Evolutionary conservation across 2,888 invertebrate species (phyloP).

Genomic region (Ecliptopera silaceata): DNA sequence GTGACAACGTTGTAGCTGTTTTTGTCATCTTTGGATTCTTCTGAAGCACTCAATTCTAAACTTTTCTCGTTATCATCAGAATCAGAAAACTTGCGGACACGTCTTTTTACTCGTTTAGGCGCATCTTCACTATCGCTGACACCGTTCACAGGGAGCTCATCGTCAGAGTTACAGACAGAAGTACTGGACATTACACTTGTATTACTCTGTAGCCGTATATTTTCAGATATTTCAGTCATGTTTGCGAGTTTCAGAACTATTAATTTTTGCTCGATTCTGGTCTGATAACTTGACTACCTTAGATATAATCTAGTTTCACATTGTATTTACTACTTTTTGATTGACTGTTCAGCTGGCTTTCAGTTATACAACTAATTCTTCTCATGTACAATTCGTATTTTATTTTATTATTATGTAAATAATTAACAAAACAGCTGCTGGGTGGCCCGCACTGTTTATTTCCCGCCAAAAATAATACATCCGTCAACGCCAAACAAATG

Average conservation of each 20-base stretch:
- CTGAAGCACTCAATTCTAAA: not conserved
- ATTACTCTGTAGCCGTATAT: not conserved
- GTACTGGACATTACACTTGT: conserved; percentile 17
- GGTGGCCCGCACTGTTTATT: too few relatives aligned
- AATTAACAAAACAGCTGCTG: too few relatives aligned
- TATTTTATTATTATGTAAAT: too few relatives aligned
- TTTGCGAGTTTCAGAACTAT: not conserved
- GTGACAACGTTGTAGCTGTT: conserved; percentile 35
- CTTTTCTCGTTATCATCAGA: conserved; percentile 51
- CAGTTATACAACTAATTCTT: too few relatives aligned
- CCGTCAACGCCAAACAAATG: too few relatives aligned
- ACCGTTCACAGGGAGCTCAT: conserved; percentile 20
- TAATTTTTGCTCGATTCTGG: too few relatives aligned
- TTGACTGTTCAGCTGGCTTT: too few relatives aligned
- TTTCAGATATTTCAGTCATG: not conserved
- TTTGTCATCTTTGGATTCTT: not conserved
- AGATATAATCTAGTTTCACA: too few relatives aligned
- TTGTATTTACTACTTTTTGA: too few relatives aligned
- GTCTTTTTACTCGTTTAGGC: conserved; percentile 44
- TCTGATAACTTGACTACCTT: too few relatives aligned
- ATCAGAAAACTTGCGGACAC: conserved; percentile 52
- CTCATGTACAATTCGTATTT: too few relatives aligned
- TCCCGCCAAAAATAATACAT: too few relatives aligned
- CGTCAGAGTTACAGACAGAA: not conserved
- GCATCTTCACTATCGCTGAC: conserved; percentile 38